phyloP scores from a whole-genome alignment of 2,797 vertebrate species.

The Setipinna tenuifilis region DNA sequence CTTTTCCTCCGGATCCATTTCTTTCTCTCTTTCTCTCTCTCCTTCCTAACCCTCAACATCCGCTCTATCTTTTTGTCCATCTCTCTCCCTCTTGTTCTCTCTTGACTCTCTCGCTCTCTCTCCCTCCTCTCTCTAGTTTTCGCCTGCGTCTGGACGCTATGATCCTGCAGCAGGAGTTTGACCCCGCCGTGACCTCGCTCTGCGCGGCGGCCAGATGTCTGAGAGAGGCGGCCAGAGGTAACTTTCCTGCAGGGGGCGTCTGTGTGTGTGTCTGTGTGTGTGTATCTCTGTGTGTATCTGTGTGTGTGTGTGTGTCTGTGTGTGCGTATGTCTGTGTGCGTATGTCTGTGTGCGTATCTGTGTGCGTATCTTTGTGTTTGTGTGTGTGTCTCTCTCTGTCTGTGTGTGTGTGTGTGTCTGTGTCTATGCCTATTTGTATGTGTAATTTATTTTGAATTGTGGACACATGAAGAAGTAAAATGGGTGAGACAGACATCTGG shows the following conservation, averaged over 20 bases:
- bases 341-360: neutral
- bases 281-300: neutral
- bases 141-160: constrained; percentile 79
- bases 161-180: constrained; percentile 86
- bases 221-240: constrained; percentile 82
- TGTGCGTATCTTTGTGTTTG: neutral
- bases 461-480: too few relatives aligned
- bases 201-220: constrained; percentile 84
- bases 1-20: neutral
- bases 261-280: constrained; percentile 13
- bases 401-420: too few relatives aligned
- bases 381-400: too few relatives aligned
- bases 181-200: constrained; percentile 80
- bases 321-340: neutral
- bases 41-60: neutral
- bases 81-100: neutral
- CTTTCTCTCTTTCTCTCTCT: neutral
- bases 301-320: neutral
- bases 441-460: too few relatives aligned
- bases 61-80: neutral
- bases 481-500: too few relatives aligned
- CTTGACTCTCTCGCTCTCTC: neutral
- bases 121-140: constrained; percentile 66
- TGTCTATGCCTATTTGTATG: neutral
- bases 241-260: constrained; percentile 64